A percentile compares a stretch with the other conserved stretches of the same genome.
phyloP scores from a whole-genome alignment of 2,888 invertebrate species.

The Epirrhoe alternata region DNA sequence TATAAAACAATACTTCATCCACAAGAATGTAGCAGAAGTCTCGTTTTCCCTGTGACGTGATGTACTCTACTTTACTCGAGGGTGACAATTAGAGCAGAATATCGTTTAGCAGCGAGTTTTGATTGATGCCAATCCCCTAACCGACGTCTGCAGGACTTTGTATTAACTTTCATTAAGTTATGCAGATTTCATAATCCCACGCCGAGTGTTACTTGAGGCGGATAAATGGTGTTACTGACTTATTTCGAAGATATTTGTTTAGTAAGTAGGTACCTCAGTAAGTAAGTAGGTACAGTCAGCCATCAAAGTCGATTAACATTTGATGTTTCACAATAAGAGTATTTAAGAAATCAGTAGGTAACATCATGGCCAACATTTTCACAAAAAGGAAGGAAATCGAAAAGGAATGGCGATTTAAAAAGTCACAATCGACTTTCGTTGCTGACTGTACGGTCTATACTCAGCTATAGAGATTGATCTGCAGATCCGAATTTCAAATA shows the following conservation, averaged over 20 bases:
- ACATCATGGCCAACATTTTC: too few species aligned
- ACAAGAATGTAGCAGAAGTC: background rate
- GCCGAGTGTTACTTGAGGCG: conserved; percentile 24
- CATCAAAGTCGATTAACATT: too few species aligned
- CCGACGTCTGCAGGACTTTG: conserved; percentile 33
- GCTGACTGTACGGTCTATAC: too few species aligned
- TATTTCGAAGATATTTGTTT: background rate
- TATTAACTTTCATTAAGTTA: conserved; percentile 42
- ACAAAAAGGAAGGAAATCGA: too few species aligned
- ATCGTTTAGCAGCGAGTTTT: conserved; percentile 55
- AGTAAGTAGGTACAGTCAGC: too few species aligned
- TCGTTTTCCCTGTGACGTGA: background rate
- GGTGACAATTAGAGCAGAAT: conserved; percentile 65
- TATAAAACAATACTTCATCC: background rate
- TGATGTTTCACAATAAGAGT: too few species aligned
- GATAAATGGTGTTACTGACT: conserved; percentile 16
- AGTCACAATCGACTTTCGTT: too few species aligned
- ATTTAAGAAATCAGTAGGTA: too few species aligned
- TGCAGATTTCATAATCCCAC: conserved; percentile 32
- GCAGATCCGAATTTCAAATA: too few species aligned
- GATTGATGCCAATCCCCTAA: conserved; percentile 56
- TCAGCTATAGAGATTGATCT: too few species aligned
- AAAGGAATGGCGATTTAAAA: too few species aligned
- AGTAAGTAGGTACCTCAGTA: too few species aligned
- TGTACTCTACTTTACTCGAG: conserved; percentile 35